phyloP scores from a whole-genome alignment of 2,797 vertebrate species.

The Brachyrhaphis roseni region DNA sequence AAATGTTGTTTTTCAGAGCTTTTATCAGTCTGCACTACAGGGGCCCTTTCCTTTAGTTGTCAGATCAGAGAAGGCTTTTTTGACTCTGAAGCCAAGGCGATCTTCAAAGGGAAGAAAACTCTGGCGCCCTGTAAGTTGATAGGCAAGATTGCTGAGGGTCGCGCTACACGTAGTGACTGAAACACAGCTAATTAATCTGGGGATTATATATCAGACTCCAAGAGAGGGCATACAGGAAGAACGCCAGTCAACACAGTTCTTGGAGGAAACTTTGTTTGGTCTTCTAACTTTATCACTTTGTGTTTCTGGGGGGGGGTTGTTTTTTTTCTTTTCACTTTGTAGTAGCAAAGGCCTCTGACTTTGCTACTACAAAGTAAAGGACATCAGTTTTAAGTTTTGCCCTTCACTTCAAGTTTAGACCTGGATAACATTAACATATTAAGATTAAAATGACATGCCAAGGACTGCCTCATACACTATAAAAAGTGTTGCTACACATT shows the following conservation, averaged over 20 bases:
- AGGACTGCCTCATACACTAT: neutral
- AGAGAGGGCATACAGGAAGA: constrained; percentile 28
- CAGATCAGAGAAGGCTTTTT: constrained; percentile 70
- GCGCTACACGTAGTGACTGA: constrained; percentile 70
- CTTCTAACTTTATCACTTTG: constrained; percentile 27
- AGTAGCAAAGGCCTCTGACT: neutral
- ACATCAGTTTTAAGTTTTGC: neutral
- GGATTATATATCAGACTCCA: constrained; percentile 67
- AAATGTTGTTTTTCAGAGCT: constrained; percentile 70
- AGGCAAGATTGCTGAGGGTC: constrained; percentile 70
- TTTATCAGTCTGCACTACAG: constrained; percentile 70
- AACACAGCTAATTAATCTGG: constrained; percentile 74
- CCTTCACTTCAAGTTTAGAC: neutral
- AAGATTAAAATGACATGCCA: neutral
- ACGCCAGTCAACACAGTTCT: constrained; percentile 26
- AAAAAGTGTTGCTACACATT: neutral
- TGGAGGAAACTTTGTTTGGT: constrained; percentile 41
- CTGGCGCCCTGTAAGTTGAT: constrained; percentile 73
- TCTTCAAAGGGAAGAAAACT: constrained; percentile 71
- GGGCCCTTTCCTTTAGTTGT: constrained; percentile 62
- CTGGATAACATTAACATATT: neutral
- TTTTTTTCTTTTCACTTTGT: neutral
- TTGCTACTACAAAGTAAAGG: neutral
- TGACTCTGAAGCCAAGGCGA: constrained; percentile 67
- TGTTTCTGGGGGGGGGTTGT: neutral